Evolutionary conservation across 2,113 vertebrate species (phyloP), one percentile per base, ranked within the genome.

Genomic region (Muntiacus muntjak): DNA sequence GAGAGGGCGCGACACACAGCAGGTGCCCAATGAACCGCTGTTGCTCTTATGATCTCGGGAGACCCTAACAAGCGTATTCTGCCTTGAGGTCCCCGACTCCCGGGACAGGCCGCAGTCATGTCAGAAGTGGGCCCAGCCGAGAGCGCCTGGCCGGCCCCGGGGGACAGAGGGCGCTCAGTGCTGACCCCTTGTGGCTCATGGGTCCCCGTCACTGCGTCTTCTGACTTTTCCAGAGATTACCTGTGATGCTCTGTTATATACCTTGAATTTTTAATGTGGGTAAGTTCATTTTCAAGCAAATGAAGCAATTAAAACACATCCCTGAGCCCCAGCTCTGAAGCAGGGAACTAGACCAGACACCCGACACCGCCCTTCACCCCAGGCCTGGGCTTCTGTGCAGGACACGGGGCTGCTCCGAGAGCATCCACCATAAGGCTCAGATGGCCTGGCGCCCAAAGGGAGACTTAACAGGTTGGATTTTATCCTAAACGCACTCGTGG

Each of bases 401-500:
- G 25, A 36, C n/a, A 7, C 43, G 4, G 17, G 36, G 7, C n/a
- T 89, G 23, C 43, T 76, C 52, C 10, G 10, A 52, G 58, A 28
- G 21, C 83, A 71, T 58, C 26, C 43, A 21, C 21, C 6, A 5
- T 36, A 6, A 28, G n/a, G 55, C 19, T 45, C 82, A 19, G 25
- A n/a, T 6, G 0, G 13, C 67, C 40, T 33, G 36, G 23, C 1
- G 10, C 16, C n/a, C 33, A 4, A 25, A 40, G 14, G 11, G 25
- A 54, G 16, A 55, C 4, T 8, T 8, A n/a, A 2, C 28, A 1
- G 0, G 2, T 15, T 30, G 17, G 28, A 50, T 57, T 71, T 81
- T 11, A 47, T 30, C 36, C 57, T 15, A 0, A 43, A 9, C 0
- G 2, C 28, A 33, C 33, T 2, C 0, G 3, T 3, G 12, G 13